Conservation (phyloP, 2,113 vertebrate genomes). For the Crypturellus undulatus region DNA sequence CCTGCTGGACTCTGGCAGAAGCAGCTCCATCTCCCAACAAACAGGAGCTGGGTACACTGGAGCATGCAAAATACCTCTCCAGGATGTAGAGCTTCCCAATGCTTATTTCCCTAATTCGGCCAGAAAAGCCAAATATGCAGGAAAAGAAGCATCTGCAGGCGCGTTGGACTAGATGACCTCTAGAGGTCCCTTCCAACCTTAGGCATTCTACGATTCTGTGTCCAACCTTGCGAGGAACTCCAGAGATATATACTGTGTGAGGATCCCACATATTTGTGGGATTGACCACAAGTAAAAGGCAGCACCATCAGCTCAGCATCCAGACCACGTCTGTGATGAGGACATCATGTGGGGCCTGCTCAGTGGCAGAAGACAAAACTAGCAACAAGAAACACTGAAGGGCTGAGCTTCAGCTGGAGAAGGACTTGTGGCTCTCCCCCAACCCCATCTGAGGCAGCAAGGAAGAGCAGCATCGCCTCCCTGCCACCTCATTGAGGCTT, state of each 20-base stretch:
- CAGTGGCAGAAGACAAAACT: not conserved
- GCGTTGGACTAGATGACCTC: too few species aligned
- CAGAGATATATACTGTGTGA: not conserved
- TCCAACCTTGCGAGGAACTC: not conserved
- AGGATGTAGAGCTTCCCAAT: not conserved
- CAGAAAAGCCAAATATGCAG: not conserved
- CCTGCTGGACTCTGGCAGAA: not conserved
- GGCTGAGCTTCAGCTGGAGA: not conserved
- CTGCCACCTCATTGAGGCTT: not conserved
- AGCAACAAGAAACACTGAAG: not conserved
- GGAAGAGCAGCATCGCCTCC: not conserved
- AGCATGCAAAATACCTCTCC: not conserved
- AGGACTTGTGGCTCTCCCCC: accelerated
- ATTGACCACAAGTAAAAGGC: not conserved
- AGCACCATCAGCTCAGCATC: accelerated
- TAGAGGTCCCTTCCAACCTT: too few species aligned
- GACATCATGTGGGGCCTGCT: accelerated
- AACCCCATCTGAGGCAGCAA: not conserved
- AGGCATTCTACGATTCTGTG: too few species aligned
- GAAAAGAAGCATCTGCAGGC: not conserved
- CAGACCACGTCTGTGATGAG: not conserved
- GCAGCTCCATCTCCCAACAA: not conserved
- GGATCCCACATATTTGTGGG: too few species aligned
- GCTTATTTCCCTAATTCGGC: not conserved
- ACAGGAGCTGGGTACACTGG: not conserved